A percentile compares a stretch with the other conserved stretches of the same genome.
These are phyloP conservation scores for Halichoeres trimaculatus DNA, from an alignment of 2,113 vertebrate species.

Conservation along the genomic window DNA sequence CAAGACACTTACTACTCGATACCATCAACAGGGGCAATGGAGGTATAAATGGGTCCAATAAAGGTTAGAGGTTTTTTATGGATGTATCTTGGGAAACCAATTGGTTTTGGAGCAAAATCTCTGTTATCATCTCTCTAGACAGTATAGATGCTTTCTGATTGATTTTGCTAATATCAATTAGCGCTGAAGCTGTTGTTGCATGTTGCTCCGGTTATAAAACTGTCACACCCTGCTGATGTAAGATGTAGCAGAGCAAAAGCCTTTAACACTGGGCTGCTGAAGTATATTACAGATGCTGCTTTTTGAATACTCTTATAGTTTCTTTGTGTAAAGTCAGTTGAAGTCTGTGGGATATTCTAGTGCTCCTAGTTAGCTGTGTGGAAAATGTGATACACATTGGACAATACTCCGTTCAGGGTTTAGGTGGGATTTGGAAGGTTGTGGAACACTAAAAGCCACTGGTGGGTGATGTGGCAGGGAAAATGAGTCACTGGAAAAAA, in stretches of 20 bases:
- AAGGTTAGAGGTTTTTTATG: conserved; percentile 72
- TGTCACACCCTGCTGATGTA: background rate
- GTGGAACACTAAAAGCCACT: conserved; percentile 37
- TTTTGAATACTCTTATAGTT: conserved; percentile 9
- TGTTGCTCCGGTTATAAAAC: background rate
- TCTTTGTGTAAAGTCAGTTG: conserved; percentile 23
- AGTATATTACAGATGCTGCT: conserved; percentile 6
- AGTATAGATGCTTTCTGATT: conserved; percentile 16
- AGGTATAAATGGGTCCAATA: conserved; percentile 76
- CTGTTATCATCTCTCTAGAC: conserved; percentile 20
- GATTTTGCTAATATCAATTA: background rate
- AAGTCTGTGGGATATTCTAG: conserved; percentile 40
- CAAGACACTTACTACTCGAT: conserved; percentile 76
- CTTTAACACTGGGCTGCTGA: background rate
- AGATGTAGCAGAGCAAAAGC: conserved; percentile 5
- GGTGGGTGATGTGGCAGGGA: conserved; percentile 23
- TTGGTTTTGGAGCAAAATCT: conserved; percentile 45
- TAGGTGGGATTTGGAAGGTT: conserved; percentile 48
- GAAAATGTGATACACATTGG: conserved; percentile 40
- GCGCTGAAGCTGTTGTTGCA: background rate
- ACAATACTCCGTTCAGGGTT: conserved; percentile 34
- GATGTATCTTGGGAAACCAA: conserved; percentile 61
- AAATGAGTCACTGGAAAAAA: conserved; percentile 39
- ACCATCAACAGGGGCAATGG: conserved; percentile 75
- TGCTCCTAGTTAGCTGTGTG: conserved; percentile 33